Evolutionary conservation across 2,888 invertebrate genomes (phyloP).

Genomic region (Strigamia transsilvanica): DNA sequence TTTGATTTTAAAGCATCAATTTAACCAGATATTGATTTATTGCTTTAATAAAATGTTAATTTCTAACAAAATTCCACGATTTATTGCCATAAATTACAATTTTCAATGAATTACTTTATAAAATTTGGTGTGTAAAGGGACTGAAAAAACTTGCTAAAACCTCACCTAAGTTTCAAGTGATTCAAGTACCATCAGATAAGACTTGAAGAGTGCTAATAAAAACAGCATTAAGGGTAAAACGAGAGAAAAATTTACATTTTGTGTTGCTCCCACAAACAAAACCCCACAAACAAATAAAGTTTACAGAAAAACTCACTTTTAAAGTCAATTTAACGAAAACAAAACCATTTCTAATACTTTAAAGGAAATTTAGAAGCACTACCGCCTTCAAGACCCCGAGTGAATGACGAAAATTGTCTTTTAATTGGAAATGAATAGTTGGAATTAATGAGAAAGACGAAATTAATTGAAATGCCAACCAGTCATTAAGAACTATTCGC

Average conservation of each 20-base stretch:
- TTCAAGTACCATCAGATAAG: conserved; percentile 9
- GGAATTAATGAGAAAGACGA: not conserved
- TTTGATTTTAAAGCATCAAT: too few species aligned
- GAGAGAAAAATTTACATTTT: conserved; percentile 1
- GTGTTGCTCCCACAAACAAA: not conserved
- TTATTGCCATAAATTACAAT: too few species aligned
- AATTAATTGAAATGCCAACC: not conserved
- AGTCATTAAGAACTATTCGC: too few species aligned
- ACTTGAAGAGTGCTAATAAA: conserved; percentile 7
- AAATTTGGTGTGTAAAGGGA: too few species aligned
- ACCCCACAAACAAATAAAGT: not conserved
- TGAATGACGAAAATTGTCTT: not conserved
- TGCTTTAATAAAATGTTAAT: too few species aligned
- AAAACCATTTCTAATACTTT: not conserved
- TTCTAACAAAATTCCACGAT: too few species aligned
- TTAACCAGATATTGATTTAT: too few species aligned
- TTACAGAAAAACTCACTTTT: not conserved
- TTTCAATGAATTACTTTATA: too few species aligned
- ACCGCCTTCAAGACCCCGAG: too few species aligned
- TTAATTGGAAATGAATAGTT: not conserved
- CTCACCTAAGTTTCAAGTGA: not conserved
- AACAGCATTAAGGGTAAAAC: not conserved
- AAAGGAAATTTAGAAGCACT: not conserved
- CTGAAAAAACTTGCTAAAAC: not conserved
- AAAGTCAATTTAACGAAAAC: not conserved